Conservation (phyloP, 2,113 vertebrate genomes). For the Psilopogon haemacephalus region DNA sequence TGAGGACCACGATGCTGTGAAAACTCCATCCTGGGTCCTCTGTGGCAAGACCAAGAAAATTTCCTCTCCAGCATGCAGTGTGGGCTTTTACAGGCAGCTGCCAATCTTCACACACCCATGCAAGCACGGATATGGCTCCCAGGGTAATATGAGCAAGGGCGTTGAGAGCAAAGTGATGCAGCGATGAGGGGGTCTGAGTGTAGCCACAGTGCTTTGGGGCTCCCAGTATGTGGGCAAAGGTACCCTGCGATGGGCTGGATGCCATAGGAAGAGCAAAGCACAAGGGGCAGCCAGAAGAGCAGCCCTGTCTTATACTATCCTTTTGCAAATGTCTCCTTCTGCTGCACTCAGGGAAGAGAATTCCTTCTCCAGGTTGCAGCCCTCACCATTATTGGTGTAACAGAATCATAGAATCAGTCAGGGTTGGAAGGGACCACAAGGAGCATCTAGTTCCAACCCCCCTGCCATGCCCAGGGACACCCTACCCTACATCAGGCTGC, state of each 20-base stretch:
- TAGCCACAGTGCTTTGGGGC: neutral
- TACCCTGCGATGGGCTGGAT: rapidly evolving
- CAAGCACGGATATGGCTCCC: neutral
- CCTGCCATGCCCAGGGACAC: too few species aligned
- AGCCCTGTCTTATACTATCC: rapidly evolving
- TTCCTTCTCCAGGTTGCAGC: neutral
- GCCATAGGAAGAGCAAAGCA: neutral
- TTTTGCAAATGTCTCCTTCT: rapidly evolving
- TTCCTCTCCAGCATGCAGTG: neutral
- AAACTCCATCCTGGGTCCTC: neutral
- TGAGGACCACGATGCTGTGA: neutral
- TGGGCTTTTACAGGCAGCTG: neutral
- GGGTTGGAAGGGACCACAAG: too few species aligned
- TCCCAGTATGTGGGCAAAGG: neutral
- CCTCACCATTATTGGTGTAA: neutral
- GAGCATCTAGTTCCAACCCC: too few species aligned
- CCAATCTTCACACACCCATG: neutral
- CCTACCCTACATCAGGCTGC: too few species aligned
- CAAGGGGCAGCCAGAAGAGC: neutral
- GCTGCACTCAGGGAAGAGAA: rapidly evolving
- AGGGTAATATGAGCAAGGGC: neutral
- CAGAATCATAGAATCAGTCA: too few species aligned
- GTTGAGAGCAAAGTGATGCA: neutral
- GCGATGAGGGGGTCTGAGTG: neutral
- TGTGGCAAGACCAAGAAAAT: neutral